Evolutionary conservation across 2,888 invertebrate species (phyloP), one percentile per base, ranked within the genome.

Genomic region (Saturnia japonica): DNA sequence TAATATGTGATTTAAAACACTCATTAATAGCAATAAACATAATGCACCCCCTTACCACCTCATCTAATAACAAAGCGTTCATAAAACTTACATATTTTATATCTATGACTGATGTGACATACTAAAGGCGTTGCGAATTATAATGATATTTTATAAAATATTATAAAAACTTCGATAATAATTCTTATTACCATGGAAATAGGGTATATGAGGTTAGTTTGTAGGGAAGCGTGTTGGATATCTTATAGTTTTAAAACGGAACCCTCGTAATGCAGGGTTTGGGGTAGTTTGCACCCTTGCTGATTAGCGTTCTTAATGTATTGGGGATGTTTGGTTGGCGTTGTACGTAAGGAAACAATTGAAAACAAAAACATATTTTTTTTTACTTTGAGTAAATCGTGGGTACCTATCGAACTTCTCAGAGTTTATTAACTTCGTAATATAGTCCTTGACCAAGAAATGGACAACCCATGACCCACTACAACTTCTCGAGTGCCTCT

Each of bases 161-260:
- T 34, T 7, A 7, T 40, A n/a, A 16, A 19, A 16, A 9, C 25
- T 70, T 54, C 34, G n/a, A 51, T 14, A 40, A 25, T 42, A 22
- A 16, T 16, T 51, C 68, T 47, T 71, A 71, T 71, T 7, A 4
- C 0, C 11, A 19, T 42, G 14, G 6, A 14, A n/a, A 68, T 68
- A 78, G 51, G 72, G 73, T 62, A 68, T 25, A 57, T 54, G 71
- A 70, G 67, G 67, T 68, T 67, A 72, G 16, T 22, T 78, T 74
- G 74, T 76, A 75, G 68, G 75, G 74, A 76, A 76, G 83, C 28
- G 57, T 60, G 57, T 60, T 89, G 88, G 87, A 88, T 87, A 91
- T 91, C 93, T 93, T 92, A 91, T 93, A 86, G 93, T 93, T 93
- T 92, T 92, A 91, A 91, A 91, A 93, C 92, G 90, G 91, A 87